Conservation (phyloP, 2,888 invertebrate species). For the Plebejus anna region DNA sequence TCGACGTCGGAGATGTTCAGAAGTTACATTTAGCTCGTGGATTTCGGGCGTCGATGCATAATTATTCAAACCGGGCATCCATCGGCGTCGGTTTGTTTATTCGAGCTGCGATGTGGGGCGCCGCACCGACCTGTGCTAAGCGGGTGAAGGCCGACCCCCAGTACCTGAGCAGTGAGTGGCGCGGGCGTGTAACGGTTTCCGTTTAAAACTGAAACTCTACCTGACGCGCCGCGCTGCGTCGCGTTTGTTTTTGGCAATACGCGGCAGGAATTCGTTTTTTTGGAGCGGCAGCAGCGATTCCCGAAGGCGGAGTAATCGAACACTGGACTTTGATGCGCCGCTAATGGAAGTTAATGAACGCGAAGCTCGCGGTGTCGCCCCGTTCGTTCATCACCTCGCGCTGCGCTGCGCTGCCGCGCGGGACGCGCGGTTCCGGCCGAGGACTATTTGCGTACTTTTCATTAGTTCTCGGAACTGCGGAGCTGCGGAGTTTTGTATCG, state of each 20-base stretch:
- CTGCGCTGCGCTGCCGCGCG: conserved; percentile 44
- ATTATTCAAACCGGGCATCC: background rate
- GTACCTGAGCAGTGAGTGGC: background rate
- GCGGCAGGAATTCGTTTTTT: background rate
- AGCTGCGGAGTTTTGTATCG: conserved; percentile 73
- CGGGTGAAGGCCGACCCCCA: background rate
- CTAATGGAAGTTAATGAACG: conserved; percentile 17
- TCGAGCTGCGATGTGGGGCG: background rate
- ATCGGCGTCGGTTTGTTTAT: background rate
- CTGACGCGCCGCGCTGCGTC: background rate
- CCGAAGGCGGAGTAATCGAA: background rate
- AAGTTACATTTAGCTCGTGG: background rate
- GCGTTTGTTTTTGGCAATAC: background rate
- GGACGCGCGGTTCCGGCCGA: conserved; percentile 64
- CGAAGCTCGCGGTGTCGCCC: conserved; percentile 53
- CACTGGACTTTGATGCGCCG: conserved; percentile 20
- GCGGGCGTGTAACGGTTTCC: background rate
- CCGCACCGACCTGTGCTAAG: background rate
- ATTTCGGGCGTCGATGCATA: background rate
- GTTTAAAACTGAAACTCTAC: background rate
- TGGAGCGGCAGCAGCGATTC: background rate
- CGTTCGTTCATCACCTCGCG: conserved; percentile 55
- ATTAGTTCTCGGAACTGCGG: conserved; percentile 69
- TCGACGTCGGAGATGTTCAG: background rate
- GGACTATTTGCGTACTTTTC: conserved; percentile 72